Evolutionary conservation across 1,140 invertebrate genomes (phyloP).

Genomic region (Drosophila busckii): DNA sequence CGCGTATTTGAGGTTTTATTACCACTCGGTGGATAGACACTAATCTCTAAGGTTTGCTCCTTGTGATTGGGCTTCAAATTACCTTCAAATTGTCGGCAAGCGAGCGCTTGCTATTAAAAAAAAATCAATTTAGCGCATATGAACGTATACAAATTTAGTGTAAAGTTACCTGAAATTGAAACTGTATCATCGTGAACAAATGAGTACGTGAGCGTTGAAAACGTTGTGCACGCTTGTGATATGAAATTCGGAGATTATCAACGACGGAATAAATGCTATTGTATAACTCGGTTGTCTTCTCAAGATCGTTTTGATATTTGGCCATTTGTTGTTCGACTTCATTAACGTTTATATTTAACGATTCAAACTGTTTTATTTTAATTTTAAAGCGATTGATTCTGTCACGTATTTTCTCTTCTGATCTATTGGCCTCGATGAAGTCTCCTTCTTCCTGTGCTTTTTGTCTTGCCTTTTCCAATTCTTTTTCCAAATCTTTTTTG

Average conservation of each 20-base stretch:
- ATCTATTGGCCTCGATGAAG: slow-evolving; percentile 34
- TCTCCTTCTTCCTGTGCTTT: slow-evolving; percentile 47
- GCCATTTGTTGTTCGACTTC: slow-evolving; percentile 34
- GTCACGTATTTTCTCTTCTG: slow-evolving; percentile 44
- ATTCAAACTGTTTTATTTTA: slow-evolving; percentile 49
- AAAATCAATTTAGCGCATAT: not conserved
- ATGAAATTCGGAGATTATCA: slow-evolving; percentile 37
- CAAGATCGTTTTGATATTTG: slow-evolving; percentile 2
- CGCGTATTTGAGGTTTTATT: slow-evolving; percentile 80
- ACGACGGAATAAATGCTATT: slow-evolving; percentile 20
- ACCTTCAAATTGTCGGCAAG: slow-evolving; percentile 79
- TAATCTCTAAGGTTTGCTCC: slow-evolving; percentile 81
- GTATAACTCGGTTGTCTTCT: not conserved
- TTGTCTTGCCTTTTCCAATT: slow-evolving; percentile 17
- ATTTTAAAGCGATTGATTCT: slow-evolving; percentile 46
- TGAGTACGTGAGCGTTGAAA: slow-evolving; percentile 47
- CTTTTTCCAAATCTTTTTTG: slow-evolving; percentile 12
- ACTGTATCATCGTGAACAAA: slow-evolving; percentile 56
- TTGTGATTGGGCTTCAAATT: slow-evolving; percentile 83
- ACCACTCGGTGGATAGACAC: slow-evolving; percentile 80
- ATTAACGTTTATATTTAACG: slow-evolving; percentile 28
- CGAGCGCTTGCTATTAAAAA: slow-evolving; percentile 32
- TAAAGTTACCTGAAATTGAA: slow-evolving; percentile 41
- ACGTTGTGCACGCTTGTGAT: slow-evolving; percentile 39
- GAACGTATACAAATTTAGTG: not conserved